phyloP scores from a whole-genome alignment of 1,140 invertebrate genomes.

The Magallana gigas region DNA sequence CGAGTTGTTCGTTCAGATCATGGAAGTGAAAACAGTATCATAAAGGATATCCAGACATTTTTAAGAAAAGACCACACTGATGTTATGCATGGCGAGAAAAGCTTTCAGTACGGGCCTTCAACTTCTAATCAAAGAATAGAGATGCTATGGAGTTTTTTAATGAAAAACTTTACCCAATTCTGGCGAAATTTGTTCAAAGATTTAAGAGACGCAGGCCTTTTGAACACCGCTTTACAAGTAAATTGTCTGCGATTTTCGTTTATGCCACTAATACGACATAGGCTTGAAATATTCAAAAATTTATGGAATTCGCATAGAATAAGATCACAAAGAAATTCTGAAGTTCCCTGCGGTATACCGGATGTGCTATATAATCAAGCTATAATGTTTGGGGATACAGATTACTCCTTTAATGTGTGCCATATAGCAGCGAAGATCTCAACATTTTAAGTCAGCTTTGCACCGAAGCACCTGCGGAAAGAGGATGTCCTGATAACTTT shows the following conservation, averaged over 20 bases:
- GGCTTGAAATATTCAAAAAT: background rate
- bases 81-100: background rate
- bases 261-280: background rate
- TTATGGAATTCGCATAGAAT: constrained; percentile 8
- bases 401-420: background rate
- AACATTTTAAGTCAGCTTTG: background rate
- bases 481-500: too few relatives aligned
- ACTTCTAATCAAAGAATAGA: constrained; percentile 50
- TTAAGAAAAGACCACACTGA: constrained; percentile 30
- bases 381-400: background rate
- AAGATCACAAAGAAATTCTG: background rate
- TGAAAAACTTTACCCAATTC: constrained; percentile 24
- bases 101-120: constrained; percentile 26
- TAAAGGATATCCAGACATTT: constrained; percentile 32
- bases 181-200: constrained; percentile 46
- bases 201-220: background rate
- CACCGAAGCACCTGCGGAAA: background rate
- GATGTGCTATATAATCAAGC: constrained; percentile 2
- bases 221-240: background rate
- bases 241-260: background rate
- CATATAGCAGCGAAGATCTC: background rate
- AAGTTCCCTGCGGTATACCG: constrained; percentile 13
- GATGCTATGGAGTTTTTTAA: constrained; percentile 37
- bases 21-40: constrained; percentile 40
- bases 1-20: constrained; percentile 42